These are phyloP conservation scores for Pediacus dermestoides DNA, from an alignment of 2,888 invertebrate genomes.

Conservation along the genomic window DNA sequence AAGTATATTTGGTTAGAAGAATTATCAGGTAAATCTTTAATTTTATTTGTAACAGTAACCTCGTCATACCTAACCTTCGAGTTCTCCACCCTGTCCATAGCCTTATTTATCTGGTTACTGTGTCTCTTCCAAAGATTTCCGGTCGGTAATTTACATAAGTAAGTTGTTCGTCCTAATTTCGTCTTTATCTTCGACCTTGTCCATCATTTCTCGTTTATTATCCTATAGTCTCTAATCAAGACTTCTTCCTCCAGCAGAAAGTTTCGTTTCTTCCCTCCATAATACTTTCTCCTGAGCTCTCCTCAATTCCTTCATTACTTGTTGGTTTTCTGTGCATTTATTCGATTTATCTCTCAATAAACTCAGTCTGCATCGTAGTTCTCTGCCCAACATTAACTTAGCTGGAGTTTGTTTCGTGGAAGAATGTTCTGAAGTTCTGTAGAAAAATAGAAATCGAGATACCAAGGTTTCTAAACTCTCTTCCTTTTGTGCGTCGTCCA, in stretches of 20 bases:
- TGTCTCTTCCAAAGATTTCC: constrained; percentile 7
- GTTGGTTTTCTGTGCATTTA: constrained; percentile 5
- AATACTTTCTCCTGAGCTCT: no score
- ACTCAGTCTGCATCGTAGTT: constrained; percentile 3
- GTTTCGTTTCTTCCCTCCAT: no score
- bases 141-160: neutral
- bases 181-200: neutral
- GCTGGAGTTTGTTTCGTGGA: constrained; percentile 14
- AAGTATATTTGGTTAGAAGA: no score
- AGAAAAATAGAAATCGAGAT: constrained; percentile 15
- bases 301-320: no score
- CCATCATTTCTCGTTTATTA: constrained; percentile 1
- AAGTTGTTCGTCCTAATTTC: constrained; percentile 1
- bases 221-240: constrained; percentile 6
- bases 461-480: constrained; percentile 6
- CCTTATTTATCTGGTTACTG: no score
- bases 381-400: constrained; percentile 13
- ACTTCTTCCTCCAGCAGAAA: no score
- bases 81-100: no score
- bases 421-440: constrained; percentile 15
- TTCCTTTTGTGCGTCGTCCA: constrained; percentile 3
- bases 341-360: neutral
- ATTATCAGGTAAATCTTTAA: no score
- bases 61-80: no score
- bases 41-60: no score